Conservation (phyloP, 2,888 invertebrate genomes). For the Halocaridina rubra region DNA sequence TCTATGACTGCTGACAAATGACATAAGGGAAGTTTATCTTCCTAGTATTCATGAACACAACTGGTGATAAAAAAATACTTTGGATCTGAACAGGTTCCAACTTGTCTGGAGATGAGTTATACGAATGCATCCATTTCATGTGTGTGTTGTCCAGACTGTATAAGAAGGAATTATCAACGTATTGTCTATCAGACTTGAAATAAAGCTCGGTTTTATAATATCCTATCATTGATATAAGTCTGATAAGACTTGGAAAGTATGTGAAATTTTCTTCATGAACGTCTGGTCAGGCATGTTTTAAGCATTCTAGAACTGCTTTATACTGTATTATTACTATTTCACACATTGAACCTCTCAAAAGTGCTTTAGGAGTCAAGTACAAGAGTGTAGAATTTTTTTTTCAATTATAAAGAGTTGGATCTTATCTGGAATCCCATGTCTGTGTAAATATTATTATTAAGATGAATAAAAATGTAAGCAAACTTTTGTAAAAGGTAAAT, state of each 20-base stretch:
- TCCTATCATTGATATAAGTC: too few species aligned
- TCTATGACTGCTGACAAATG: background rate
- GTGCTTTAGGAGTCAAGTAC: constrained; percentile 59
- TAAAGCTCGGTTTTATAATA: too few species aligned
- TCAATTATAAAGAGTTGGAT: constrained; percentile 32
- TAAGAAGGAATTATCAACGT: background rate
- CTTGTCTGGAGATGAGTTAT: constrained; percentile 22
- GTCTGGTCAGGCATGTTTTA: constrained; percentile 36
- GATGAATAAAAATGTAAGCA: constrained; percentile 49
- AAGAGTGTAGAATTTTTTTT: constrained; percentile 50
- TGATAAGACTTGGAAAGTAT: too few species aligned
- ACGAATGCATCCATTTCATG: background rate
- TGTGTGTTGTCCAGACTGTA: background rate
- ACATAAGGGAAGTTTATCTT: background rate
- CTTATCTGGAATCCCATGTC: constrained; percentile 47
- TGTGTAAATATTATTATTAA: constrained; percentile 56
- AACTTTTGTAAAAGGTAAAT: constrained; percentile 57
- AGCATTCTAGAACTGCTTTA: constrained; percentile 43
- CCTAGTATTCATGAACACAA: constrained; percentile 20
- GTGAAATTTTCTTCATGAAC: constrained; percentile 1
- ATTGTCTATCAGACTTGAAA: background rate
- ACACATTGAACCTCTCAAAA: constrained; percentile 58
- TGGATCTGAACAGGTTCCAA: constrained; percentile 46
- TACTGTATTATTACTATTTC: constrained; percentile 44
- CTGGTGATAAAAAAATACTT: constrained; percentile 14